Conservation (phyloP, 2,797 vertebrate genomes). For the Eurystomus glaucurus region DNA sequence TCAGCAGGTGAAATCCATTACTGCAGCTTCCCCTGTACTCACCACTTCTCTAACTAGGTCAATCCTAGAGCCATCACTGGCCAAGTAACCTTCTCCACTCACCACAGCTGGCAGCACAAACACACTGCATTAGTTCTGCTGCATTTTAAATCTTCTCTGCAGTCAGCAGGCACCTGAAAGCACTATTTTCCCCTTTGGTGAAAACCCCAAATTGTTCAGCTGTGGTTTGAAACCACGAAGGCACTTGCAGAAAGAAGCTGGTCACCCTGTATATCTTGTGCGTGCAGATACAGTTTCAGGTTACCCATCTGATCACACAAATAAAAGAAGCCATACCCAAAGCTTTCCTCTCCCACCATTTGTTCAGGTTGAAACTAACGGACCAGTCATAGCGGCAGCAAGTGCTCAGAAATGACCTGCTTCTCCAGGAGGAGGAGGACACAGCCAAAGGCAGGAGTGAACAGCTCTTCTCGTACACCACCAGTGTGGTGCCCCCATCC, state of each 20-base stretch:
- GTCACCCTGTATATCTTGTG: neutral
- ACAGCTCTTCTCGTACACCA: neutral
- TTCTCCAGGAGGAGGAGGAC: neutral
- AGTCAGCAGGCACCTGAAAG: neutral
- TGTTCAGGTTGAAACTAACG: neutral
- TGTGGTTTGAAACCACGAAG: neutral
- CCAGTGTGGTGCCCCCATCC: fast-evolving
- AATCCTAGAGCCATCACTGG: neutral
- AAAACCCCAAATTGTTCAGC: neutral
- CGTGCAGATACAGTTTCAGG: neutral
- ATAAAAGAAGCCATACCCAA: neutral
- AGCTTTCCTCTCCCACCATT: neutral
- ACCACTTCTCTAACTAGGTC: neutral
- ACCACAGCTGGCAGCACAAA: neutral
- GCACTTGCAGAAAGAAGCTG: neutral
- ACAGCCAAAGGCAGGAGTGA: fast-evolving
- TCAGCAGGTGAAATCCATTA: neutral
- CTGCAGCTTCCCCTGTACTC: neutral
- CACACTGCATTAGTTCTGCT: neutral
- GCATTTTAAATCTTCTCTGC: neutral
- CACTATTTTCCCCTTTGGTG: neutral
- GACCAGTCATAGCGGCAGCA: neutral
- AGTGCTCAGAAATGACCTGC: neutral
- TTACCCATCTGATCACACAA: neutral
- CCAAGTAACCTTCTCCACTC: neutral